phyloP scores from a whole-genome alignment of 2,888 invertebrate genomes.

The Agonopterix arenella region DNA sequence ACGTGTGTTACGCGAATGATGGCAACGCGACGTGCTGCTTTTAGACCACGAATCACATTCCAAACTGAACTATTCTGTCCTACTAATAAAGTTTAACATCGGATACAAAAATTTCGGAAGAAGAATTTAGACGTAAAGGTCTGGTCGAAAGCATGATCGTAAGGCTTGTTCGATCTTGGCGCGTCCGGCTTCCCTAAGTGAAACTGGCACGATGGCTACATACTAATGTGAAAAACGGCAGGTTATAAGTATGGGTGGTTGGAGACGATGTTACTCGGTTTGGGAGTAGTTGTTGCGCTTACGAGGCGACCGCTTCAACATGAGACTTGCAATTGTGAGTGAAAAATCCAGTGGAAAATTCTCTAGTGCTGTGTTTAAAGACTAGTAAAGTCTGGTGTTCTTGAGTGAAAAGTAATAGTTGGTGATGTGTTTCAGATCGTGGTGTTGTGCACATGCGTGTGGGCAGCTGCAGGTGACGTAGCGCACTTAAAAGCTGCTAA shows the following conservation, averaged over 20 bases:
- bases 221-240: constrained; percentile 51
- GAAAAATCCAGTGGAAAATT: constrained; percentile 6
- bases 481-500: constrained; percentile 47
- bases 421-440: constrained; percentile 61
- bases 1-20: constrained; percentile 65
- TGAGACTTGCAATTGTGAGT: constrained; percentile 59
- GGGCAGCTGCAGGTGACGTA: constrained; percentile 41
- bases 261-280: constrained; percentile 41
- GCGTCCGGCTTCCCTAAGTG: constrained; percentile 61
- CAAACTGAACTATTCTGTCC: constrained; percentile 22
- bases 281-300: constrained; percentile 42
- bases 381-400: constrained; percentile 8
- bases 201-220: constrained; percentile 56
- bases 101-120: constrained; percentile 21
- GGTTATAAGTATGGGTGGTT: constrained; percentile 69
- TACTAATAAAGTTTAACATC: constrained; percentile 14
- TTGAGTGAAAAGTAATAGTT: constrained; percentile 24
- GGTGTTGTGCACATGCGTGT: constrained; percentile 50
- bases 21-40: constrained; percentile 45
- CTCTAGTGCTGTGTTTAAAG: not conserved
- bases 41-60: constrained; percentile 14
- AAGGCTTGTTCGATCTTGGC: constrained; percentile 38
- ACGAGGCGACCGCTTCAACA: constrained; percentile 48
- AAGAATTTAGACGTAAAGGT: constrained; percentile 5
- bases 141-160: constrained; percentile 56